Evolutionary conservation across 1,140 invertebrate species (phyloP), one percentile per base, ranked within the genome.

Genomic region (Hylaeus anthracinus): DNA sequence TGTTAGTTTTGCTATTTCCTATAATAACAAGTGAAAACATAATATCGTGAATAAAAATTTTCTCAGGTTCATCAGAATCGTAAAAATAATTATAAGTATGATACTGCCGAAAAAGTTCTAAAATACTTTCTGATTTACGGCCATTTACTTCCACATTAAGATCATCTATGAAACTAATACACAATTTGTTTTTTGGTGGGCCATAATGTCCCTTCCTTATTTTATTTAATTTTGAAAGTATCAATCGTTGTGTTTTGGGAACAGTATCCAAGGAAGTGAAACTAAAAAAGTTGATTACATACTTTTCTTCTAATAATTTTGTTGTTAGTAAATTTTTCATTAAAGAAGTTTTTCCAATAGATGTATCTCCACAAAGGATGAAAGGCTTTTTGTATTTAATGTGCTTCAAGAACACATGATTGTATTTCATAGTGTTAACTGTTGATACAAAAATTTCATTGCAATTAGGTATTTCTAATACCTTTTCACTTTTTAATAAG

Each of bases 91-190:
- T 93, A 88, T 96, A 94, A 86, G 96, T 96, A 55, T 96, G 93
- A 89, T 94, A 95, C 88, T 96, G 96, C 43, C 96, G 92, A 1
- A 97, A 91, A 61, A 96, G 91, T 89, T 97, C 96, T 51, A 96
- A 93, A 1, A 95, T 93, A 26, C 94, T 95, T 39, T 94, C 94
- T 26, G 79, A 53, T 88, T 94, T 95, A 10, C 90, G 79, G 51
- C 94, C 92, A 26, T 92, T 90, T 9, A 91, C 89, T 0, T 94
- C 94, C 92, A 95, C 93, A 88, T 96, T 95, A 61, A 97, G 88
- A 89, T 97, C 96, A 90, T 97, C 96, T 26, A 97, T 93, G 90
- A 96, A 96, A 61, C 96, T 94, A 43, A 96, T 92, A 63, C 92
- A 94, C 76, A 93, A 93, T 81, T 95, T 94, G 10, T 95, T 94